Evolutionary conservation across 2,888 invertebrate species (phyloP).

Genomic region (Euspilapteryx auroguttella): DNA sequence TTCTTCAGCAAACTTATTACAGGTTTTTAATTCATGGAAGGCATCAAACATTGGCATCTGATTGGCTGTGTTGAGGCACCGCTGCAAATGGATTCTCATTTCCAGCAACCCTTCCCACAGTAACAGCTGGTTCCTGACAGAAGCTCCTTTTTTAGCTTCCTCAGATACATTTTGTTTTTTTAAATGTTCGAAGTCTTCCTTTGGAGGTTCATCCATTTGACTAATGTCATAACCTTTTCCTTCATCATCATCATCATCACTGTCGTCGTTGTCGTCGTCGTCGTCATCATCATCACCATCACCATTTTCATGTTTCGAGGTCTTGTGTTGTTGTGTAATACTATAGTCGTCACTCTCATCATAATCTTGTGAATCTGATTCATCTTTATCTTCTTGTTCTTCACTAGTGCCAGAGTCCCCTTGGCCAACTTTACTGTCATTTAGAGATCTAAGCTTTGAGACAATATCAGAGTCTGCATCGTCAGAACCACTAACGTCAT

Average conservation of each 20-base stretch:
- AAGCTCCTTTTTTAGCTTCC: slow-evolving; percentile 67
- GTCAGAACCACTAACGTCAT: slow-evolving; percentile 3
- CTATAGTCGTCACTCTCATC: slow-evolving; percentile 14
- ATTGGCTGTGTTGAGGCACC: slow-evolving; percentile 74
- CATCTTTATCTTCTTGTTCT: slow-evolving; percentile 3
- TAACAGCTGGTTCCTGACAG: slow-evolving; percentile 70
- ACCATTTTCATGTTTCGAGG: slow-evolving; percentile 12
- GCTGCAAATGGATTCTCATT: slow-evolving; percentile 85
- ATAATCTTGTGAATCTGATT: slow-evolving; percentile 14
- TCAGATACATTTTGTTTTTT: slow-evolving; percentile 53
- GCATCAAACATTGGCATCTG: slow-evolving; percentile 71
- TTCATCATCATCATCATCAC: slow-evolving; percentile 20
- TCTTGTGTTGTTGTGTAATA: slow-evolving; percentile 13
- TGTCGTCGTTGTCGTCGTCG: slow-evolving; percentile 16
- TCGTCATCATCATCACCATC: slow-evolving; percentile 12
- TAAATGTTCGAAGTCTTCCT: slow-evolving; percentile 61
- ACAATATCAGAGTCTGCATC: not conserved
- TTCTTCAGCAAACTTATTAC: slow-evolving; percentile 52
- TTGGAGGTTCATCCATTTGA: slow-evolving; percentile 40
- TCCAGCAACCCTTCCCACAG: slow-evolving; percentile 88
- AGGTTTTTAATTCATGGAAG: slow-evolving; percentile 43
- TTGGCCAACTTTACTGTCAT: slow-evolving; percentile 7
- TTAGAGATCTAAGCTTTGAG: slow-evolving; percentile 11
- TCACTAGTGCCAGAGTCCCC: not conserved
- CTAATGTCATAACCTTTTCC: slow-evolving; percentile 45